Evolutionary conservation across 2,113 vertebrate species (phyloP).

Genomic region (Rhea pennata): DNA sequence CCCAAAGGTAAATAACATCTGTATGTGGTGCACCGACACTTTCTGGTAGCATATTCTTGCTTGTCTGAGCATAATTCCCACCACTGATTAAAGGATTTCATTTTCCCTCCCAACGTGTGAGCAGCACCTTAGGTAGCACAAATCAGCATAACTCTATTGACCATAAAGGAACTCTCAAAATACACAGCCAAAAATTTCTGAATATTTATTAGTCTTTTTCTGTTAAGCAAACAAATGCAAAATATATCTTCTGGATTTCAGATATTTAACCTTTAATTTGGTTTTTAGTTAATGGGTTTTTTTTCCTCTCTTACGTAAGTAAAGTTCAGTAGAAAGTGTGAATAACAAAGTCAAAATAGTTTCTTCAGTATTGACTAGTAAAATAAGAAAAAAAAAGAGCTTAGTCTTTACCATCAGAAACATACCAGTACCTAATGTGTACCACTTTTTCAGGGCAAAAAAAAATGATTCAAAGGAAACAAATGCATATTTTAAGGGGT

Average conservation of each 20-base stretch:
- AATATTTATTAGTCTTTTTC: conserved; percentile 23
- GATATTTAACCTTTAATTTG: neutral
- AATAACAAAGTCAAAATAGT: neutral
- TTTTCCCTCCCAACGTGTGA: conserved; percentile 69
- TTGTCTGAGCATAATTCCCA: conserved; percentile 76
- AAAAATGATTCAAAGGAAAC: neutral
- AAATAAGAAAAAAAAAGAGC: neutral
- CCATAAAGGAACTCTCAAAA: neutral
- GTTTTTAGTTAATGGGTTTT: neutral
- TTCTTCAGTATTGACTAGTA: neutral
- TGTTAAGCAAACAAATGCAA: conserved; percentile 31
- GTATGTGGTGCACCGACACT: conserved; percentile 60
- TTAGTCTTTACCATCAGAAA: neutral
- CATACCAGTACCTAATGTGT: neutral
- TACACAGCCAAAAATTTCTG: neutral
- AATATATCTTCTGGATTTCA: conserved; percentile 27
- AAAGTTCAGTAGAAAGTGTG: neutral
- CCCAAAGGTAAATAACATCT: conserved; percentile 66
- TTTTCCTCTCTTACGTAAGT: too few species aligned
- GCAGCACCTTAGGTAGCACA: conserved; percentile 19
- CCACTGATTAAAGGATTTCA: conserved; percentile 74
- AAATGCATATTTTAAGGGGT: neutral
- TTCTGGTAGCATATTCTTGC: conserved; percentile 55
- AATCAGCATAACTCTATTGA: neutral
- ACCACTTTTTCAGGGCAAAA: neutral